Percentiles rank a stretch among this genome's conserved stretches.
phyloP scores from a whole-genome alignment of 2,113 vertebrate genomes.

The Vicugna pacos region DNA sequence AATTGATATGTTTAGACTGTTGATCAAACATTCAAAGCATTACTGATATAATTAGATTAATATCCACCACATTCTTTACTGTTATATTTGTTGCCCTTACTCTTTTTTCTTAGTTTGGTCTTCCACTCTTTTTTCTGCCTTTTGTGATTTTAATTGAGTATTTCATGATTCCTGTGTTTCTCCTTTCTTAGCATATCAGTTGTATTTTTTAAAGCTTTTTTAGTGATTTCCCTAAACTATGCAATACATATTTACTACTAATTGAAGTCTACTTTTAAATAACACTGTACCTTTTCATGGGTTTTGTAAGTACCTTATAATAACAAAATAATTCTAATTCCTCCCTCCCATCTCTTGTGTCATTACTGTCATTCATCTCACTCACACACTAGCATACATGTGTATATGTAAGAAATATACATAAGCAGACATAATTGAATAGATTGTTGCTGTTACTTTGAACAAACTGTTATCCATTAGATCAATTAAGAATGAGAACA shows the following conservation, averaged over 20 bases:
- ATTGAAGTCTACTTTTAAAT: not conserved
- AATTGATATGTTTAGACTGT: not conserved
- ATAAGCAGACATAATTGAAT: not conserved
- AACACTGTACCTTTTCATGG: not conserved
- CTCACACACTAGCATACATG: not conserved
- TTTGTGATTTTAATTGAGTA: not conserved
- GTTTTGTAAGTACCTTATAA: not conserved
- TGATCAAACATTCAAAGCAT: not conserved
- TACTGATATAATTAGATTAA: not conserved
- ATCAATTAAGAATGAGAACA: not conserved
- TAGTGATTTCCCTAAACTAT: not conserved
- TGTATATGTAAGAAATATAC: not conserved
- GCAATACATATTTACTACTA: not conserved
- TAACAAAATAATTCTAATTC: not conserved
- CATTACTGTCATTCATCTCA: not conserved
- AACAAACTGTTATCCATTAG: not conserved
- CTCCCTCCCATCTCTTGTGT: not conserved
- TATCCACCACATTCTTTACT: not conserved
- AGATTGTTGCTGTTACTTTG: not conserved
- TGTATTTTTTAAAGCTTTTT: not conserved
- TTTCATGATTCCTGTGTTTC: not conserved
- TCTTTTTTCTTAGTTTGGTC: not conserved
- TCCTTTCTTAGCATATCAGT: not conserved
- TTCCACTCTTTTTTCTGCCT: not conserved
- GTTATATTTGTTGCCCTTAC: not conserved